phyloP scores from a whole-genome alignment of 2,113 vertebrate species.

The Leptobrachium leishanense region DNA sequence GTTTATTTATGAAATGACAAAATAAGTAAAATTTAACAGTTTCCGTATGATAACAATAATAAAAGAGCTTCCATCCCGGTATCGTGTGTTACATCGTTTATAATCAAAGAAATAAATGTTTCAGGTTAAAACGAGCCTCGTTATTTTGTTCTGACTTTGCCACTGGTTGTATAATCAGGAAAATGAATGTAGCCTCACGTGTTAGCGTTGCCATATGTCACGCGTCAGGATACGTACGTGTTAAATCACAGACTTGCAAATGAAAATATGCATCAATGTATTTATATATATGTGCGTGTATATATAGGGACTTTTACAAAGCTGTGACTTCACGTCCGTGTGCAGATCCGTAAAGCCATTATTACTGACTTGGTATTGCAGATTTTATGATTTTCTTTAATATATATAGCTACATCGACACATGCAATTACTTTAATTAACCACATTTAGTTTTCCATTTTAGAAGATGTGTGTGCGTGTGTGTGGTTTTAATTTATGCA shows the following conservation, averaged over 20 bases:
- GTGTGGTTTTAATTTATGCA: not conserved
- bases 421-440: constrained; percentile 3
- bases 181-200: not conserved
- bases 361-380: constrained; percentile 20
- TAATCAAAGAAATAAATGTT: not conserved
- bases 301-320: not conserved
- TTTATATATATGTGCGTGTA: not conserved
- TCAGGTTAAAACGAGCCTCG: not conserved
- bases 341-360: not conserved
- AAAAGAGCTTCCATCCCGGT: not conserved
- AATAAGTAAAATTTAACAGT: not conserved
- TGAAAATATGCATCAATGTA: no score
- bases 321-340: not conserved
- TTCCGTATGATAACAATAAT: not conserved
- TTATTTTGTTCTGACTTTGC: not conserved
- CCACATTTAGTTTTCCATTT: not conserved
- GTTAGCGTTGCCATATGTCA: constrained; percentile 13
- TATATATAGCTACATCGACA: constrained; percentile 1
- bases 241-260: not conserved
- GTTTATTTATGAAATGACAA: constrained; percentile 36
- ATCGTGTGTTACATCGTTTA: not conserved
- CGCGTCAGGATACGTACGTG: not conserved
- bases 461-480: not conserved
- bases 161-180: not conserved
- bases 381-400: not conserved